phyloP scores from a whole-genome alignment of 92 coral and sea anemone genomes.

The Anthopleura xanthogrammica region DNA sequence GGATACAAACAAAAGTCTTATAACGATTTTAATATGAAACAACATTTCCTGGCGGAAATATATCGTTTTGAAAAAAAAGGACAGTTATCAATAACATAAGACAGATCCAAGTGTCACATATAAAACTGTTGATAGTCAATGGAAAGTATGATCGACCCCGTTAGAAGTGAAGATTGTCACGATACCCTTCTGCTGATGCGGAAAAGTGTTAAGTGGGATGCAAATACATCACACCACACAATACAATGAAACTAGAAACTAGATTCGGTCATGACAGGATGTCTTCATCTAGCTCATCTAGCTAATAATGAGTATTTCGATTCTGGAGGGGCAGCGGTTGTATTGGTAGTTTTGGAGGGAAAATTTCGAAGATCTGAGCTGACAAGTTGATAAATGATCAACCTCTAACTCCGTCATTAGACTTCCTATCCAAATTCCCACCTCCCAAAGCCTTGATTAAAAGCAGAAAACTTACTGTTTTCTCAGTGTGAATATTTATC shows the following conservation, averaged over 20 bases:
- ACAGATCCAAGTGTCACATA: not conserved
- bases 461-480: conserved; percentile 1
- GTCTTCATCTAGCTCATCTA: not conserved
- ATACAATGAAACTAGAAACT: not conserved
- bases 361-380: not conserved
- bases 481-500: not conserved
- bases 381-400: not conserved
- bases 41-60: conserved; percentile 5
- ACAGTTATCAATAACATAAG: not conserved
- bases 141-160: not conserved
- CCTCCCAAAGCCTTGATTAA: not conserved
- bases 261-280: not conserved
- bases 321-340: not conserved
- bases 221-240: not conserved
- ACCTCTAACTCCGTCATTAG: not conserved
- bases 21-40: not conserved
- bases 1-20: not conserved
- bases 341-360: not conserved
- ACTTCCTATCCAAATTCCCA: not conserved
- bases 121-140: not conserved
- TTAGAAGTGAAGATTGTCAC: not conserved
- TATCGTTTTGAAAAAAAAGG: not conserved
- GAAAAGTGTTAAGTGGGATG: not conserved
- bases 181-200: not conserved
- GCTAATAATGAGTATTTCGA: not conserved